Percentiles rank a stretch among this genome's conserved stretches.
Conservation (phyloP, 2,888 invertebrate genomes). For the Himalopsyche kuldschensis region DNA sequence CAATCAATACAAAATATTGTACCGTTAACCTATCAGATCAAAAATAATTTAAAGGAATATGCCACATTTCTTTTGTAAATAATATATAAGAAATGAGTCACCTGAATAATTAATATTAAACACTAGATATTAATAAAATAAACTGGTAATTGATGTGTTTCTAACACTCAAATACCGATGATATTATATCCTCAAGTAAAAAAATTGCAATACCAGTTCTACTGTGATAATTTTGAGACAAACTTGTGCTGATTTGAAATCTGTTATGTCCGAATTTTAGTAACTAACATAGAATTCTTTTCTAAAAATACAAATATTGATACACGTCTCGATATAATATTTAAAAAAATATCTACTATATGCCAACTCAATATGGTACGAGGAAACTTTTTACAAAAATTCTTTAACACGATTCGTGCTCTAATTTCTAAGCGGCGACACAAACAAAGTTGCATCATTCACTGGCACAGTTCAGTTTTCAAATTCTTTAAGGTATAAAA, state of each 20-base stretch:
- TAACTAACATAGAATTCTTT: not conserved
- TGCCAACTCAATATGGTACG: conserved; percentile 13
- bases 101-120: not conserved
- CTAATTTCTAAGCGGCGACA: conserved; percentile 25
- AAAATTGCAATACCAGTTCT: not conserved
- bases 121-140: not conserved
- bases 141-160: not conserved
- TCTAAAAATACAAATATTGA: conserved; percentile 27
- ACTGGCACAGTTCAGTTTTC: conserved; percentile 35
- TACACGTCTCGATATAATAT: conserved; percentile 31
- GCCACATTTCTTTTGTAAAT: not conserved
- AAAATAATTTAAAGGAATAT: conserved; percentile 17
- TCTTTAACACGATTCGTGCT: conserved; percentile 15
- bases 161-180: not conserved
- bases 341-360: conserved; percentile 35
- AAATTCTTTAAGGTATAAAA: conserved; percentile 34
- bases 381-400: conserved; percentile 23
- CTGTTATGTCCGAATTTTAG: not conserved
- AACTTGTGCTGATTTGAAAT: not conserved
- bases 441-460: conserved; percentile 6
- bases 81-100: not conserved
- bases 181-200: not conserved
- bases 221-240: not conserved
- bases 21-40: conserved; percentile 23
- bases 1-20: not conserved